Evolutionary conservation across 2,888 invertebrate genomes (phyloP).

Genomic region (Metopia argyrocephala): DNA sequence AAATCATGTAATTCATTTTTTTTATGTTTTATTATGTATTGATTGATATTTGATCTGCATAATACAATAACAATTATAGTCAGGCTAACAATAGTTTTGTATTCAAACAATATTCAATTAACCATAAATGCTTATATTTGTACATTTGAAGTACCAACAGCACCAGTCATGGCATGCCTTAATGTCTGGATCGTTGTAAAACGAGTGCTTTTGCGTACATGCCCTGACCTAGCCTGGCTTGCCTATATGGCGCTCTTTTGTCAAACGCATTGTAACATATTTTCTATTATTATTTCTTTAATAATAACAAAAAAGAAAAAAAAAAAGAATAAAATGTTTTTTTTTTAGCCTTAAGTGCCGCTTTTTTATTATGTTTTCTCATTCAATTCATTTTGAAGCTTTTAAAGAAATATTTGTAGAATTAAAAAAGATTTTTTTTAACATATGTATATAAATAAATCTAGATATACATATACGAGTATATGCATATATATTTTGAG

Average conservation of each 20-base stretch:
- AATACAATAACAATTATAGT: background rate
- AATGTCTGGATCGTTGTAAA: slow-evolving; percentile 6
- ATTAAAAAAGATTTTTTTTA: slow-evolving; percentile 18
- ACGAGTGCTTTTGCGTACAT: background rate
- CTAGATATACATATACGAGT: too few species aligned
- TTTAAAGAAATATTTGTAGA: slow-evolving; percentile 57
- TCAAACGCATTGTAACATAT: slow-evolving; percentile 45
- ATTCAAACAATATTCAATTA: slow-evolving; percentile 63
- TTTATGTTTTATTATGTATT: slow-evolving; percentile 34
- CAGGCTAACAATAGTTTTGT: slow-evolving; percentile 48
- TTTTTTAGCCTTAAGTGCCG: slow-evolving; percentile 56
- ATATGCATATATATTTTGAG: background rate
- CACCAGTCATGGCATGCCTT: background rate
- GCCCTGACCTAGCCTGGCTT: slow-evolving; percentile 1
- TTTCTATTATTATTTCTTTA: slow-evolving; percentile 26
- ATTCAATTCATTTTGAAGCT: background rate
- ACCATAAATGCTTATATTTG: slow-evolving; percentile 45
- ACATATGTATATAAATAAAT: background rate
- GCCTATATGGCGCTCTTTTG: slow-evolving; percentile 52
- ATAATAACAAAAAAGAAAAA: slow-evolving; percentile 16
- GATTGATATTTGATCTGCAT: slow-evolving; percentile 54
- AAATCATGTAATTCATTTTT: slow-evolving; percentile 37
- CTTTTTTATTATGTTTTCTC: slow-evolving; percentile 36
- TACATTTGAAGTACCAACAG: background rate
- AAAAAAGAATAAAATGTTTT: slow-evolving; percentile 3